A percentile compares a stretch with the other conserved stretches of the same genome.
phyloP scores from a whole-genome alignment of 1,140 invertebrate species.

The Leptinotarsa texana region DNA sequence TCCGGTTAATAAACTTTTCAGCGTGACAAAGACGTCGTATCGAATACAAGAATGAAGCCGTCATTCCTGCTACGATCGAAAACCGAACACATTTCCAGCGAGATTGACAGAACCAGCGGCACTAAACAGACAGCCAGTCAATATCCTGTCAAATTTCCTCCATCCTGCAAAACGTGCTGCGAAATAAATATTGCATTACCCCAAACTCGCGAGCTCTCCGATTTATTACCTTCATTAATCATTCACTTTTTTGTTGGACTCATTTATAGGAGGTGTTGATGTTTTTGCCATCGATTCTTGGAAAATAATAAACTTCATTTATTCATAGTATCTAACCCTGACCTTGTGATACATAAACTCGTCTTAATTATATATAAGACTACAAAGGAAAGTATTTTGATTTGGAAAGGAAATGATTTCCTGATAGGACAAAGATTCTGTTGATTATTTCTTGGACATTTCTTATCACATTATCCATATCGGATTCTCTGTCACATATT shows the following conservation, averaged over 20 bases:
- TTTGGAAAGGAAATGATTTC: no score
- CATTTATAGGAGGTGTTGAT: not conserved
- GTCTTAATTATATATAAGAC: no score
- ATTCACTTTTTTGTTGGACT: constrained; percentile 1
- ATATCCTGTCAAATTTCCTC: constrained; percentile 21
- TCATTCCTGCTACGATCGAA: not conserved
- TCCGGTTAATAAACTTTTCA: constrained; percentile 1
- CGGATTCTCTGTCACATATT: no score
- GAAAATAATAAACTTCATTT: no score
- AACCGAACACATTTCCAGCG: constrained; percentile 14
- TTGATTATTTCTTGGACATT: no score
- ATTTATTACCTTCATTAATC: constrained; percentile 16
- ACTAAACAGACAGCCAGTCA: constrained; percentile 20
- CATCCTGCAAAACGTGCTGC: constrained; percentile 7
- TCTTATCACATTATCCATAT: no score
- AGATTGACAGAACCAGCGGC: constrained; percentile 18
- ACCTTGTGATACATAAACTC: no score
- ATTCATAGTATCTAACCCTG: no score
- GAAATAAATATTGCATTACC: constrained; percentile 20
- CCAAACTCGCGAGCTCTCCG: constrained; percentile 12
- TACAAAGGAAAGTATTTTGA: no score
- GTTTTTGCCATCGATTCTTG: no score
- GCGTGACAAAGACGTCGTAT: not conserved
- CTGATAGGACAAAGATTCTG: no score
- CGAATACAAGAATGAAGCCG: not conserved